Evolutionary conservation across 2,888 invertebrate species (phyloP).

Genomic region (Epiblema foenella): DNA sequence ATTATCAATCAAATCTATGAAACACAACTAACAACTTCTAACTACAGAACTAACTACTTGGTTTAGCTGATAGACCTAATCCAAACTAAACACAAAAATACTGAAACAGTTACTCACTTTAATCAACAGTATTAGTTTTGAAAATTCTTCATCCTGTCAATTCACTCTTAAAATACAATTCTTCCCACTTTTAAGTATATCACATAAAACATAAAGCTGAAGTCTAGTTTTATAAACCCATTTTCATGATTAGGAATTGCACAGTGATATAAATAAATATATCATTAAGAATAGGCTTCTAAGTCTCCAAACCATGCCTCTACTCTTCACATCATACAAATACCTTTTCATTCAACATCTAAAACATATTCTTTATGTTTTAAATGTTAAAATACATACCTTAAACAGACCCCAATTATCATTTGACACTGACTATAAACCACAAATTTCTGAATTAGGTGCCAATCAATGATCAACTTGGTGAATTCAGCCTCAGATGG

Average conservation of each 20-base stretch:
- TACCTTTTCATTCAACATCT: no score
- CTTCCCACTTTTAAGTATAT: neutral
- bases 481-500: neutral
- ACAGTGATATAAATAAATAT: no score
- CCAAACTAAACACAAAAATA: conserved; percentile 8
- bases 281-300: no score
- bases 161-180: neutral
- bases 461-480: neutral
- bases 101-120: conserved; percentile 3
- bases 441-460: neutral
- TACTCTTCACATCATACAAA: no score
- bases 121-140: neutral
- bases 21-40: neutral
- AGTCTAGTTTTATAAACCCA: neutral
- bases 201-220: neutral
- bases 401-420: neutral
- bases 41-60: neutral
- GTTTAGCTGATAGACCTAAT: neutral
- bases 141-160: neutral
- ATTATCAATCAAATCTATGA: neutral
- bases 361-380: no score
- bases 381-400: neutral
- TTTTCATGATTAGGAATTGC: no score
- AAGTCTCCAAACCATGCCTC: no score
- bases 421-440: no score